Percentiles rank a stretch among this genome's conserved stretches.
Conservation (phyloP, 2,888 invertebrate species). For the Epistrophella euchroma region DNA sequence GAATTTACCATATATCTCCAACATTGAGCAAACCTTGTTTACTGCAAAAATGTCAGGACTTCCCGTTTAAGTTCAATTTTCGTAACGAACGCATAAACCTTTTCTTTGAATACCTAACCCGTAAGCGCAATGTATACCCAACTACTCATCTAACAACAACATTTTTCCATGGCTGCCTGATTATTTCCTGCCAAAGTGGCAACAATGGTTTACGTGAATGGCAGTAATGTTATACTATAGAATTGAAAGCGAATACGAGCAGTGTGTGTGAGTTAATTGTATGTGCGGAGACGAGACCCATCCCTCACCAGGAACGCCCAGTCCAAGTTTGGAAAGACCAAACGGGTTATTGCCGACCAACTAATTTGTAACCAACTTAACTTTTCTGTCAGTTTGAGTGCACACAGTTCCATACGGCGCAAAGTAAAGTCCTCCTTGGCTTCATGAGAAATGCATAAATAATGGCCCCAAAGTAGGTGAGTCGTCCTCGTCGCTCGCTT, state of each 20-base stretch:
- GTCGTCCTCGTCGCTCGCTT: constrained; percentile 70
- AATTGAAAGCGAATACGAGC: constrained; percentile 43
- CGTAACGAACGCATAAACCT: too few species aligned
- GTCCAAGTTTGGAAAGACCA: constrained; percentile 34
- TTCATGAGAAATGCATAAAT: constrained; percentile 75
- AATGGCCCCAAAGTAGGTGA: constrained; percentile 73
- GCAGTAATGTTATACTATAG: constrained; percentile 18
- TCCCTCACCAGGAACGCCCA: neutral
- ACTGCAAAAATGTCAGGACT: too few species aligned
- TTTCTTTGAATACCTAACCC: too few species aligned
- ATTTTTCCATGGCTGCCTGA: neutral
- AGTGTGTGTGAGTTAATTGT: constrained; percentile 69
- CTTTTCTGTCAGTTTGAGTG: constrained; percentile 76
- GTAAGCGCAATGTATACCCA: too few species aligned
- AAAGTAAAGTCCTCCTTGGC: constrained; percentile 61
- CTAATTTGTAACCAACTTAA: constrained; percentile 76
- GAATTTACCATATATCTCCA: too few species aligned
- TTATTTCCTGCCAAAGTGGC: constrained; percentile 9
- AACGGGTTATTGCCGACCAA: constrained; percentile 70
- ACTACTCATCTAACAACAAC: neutral
- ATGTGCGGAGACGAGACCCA: constrained; percentile 42
- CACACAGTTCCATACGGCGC: constrained; percentile 69
- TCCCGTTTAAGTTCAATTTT: too few species aligned
- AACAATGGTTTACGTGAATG: constrained; percentile 1
- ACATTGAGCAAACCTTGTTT: too few species aligned